Percentiles rank a stretch among this genome's conserved stretches.
Conservation (phyloP, 2,888 invertebrate species). For the Nemoura dubitans region DNA sequence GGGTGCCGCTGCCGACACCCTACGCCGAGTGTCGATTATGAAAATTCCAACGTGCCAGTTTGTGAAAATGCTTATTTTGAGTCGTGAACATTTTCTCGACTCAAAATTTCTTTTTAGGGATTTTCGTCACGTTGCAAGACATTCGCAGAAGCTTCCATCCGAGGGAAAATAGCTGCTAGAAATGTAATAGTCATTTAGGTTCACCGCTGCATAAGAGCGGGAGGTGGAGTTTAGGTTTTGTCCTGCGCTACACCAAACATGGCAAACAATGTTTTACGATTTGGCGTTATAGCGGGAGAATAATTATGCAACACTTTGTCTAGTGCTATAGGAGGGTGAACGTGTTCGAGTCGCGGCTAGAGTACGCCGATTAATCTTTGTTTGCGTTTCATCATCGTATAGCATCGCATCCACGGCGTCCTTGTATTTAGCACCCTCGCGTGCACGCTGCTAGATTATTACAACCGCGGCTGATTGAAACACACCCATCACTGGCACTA, state of each 20-base stretch:
- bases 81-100: not conserved
- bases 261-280: not conserved
- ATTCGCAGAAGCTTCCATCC: not conserved
- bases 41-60: not conserved
- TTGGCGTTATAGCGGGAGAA: not conserved
- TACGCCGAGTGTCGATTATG: not conserved
- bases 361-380: not conserved
- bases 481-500: not conserved
- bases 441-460: not conserved
- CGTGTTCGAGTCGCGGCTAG: not conserved
- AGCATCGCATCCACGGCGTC: not conserved
- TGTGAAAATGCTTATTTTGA: not conserved
- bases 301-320: conserved; percentile 12
- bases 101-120: not conserved
- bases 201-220: not conserved
- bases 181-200: not conserved
- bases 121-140: not conserved
- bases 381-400: not conserved
- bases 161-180: not conserved
- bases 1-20: not conserved
- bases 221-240: not conserved
- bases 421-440: not conserved
- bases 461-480: not conserved
- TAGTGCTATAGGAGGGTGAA: not conserved
- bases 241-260: not conserved